Percentiles rank a stretch among this genome's conserved stretches.
These are phyloP conservation scores for Plectropomus leopardus DNA, from an alignment of 2,113 vertebrate species.

Conservation along the genomic window DNA sequence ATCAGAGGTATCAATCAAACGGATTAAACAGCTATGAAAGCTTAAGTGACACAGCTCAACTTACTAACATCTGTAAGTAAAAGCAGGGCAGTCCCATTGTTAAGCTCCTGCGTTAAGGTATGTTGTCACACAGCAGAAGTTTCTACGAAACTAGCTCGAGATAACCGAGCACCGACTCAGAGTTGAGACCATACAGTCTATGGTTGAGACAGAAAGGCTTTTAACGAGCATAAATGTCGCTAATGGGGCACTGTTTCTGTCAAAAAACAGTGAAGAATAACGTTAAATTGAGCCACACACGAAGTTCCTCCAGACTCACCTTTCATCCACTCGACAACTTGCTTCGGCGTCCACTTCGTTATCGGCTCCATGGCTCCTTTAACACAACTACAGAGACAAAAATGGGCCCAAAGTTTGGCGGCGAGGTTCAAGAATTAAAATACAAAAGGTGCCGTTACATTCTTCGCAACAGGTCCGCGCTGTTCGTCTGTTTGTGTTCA, in stretches of 20 bases:
- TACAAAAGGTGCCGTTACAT: constrained; percentile 44
- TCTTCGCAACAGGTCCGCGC: constrained; percentile 29
- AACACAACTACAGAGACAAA: background rate
- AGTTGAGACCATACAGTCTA: too few relatives aligned
- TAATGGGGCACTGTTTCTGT: accelerated
- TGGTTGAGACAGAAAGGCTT: too few relatives aligned
- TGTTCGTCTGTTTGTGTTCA: constrained; percentile 33
- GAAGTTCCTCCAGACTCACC: constrained; percentile 67
- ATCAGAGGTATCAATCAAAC: background rate
- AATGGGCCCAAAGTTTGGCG: constrained; percentile 5
- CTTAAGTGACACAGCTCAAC: background rate
- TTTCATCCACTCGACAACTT: constrained; percentile 88
- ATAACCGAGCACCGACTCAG: constrained; percentile 23
- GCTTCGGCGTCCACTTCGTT: constrained; percentile 87
- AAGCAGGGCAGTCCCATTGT: constrained; percentile 58
- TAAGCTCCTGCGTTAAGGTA: constrained; percentile 42
- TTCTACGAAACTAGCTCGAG: constrained; percentile 79
- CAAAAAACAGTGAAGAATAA: background rate
- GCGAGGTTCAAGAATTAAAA: background rate
- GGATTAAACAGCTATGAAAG: background rate
- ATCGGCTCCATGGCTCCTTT: constrained; percentile 84
- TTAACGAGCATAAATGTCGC: background rate
- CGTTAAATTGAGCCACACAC: too few relatives aligned
- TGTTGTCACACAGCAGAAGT: constrained; percentile 72
- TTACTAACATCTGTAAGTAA: constrained; percentile 13